Evolutionary conservation across 1,140 invertebrate species (phyloP), one percentile per base, ranked within the genome.

Genomic region (Sycophaga agraensis): DNA sequence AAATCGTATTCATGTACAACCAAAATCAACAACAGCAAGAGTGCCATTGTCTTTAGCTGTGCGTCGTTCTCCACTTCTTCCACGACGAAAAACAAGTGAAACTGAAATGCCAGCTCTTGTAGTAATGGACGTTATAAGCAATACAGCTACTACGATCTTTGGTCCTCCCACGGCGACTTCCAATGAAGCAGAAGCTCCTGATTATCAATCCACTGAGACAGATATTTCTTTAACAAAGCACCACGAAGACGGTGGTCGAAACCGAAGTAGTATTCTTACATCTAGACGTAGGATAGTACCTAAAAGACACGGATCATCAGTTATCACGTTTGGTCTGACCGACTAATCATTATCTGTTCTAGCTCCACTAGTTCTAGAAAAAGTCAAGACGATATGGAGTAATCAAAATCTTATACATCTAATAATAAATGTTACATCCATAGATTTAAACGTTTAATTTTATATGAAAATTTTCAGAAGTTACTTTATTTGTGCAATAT

Each of bases 271-370:
- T 56, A 73, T 88, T 8, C 63, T 88, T 6, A 84, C 84, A 0
- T 83, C 85, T 31, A 81, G 87, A 67, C 83, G 85, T 63, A 82
- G 86, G 71, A 73, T 86, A 71, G 71, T 80, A 17, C 70, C 81
- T 24, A 76, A 85, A 76, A 82, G 82, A 63, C 85, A 85, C 4
- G 85, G 85, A 68, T n/a, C n/a, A n/a, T n/a, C n/a, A n/a, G n/a
- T n/a, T n/a, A n/a, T n/a, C n/a, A n/a, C n/a, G n/a, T n/a, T n/a
- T n/a, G n/a, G n/a, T n/a, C n/a, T n/a, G n/a, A n/a, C n/a, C n/a
- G n/a, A n/a, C n/a, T n/a, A n/a, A n/a, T n/a, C n/a, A n/a, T n/a
- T n/a, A n/a, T n/a, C n/a, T n/a, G n/a, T n/a, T n/a, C n/a, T n/a
- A n/a, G n/a, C n/a, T n/a, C n/a, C n/a, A n/a, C n/a, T n/a, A n/a